Evolutionary conservation across 2,888 invertebrate genomes (phyloP).

Genomic region (Pammene aurita): DNA sequence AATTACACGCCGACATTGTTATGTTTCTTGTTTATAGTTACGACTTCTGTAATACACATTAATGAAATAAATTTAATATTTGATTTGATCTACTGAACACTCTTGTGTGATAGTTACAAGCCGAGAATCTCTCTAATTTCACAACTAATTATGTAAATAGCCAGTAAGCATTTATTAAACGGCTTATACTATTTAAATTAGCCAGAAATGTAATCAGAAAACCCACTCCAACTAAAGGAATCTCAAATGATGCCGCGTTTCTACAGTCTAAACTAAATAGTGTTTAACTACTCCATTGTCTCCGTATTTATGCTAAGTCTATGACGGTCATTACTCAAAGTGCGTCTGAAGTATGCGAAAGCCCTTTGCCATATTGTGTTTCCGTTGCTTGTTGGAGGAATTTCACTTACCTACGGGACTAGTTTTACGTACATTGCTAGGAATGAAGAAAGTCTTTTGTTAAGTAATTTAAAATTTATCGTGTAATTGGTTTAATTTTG

Average conservation of each 20-base stretch:
- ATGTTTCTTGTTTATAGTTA: slow-evolving; percentile 10
- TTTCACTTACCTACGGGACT: slow-evolving; percentile 14
- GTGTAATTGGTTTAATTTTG: no score
- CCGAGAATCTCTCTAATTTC: no score
- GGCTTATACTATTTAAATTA: slow-evolving; percentile 4
- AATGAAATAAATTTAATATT: no score
- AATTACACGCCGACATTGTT: slow-evolving; percentile 13
- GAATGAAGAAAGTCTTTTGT: background rate
- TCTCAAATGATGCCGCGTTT: slow-evolving; percentile 60
- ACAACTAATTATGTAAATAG: background rate
- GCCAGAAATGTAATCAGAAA: slow-evolving; percentile 17
- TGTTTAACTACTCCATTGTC: slow-evolving; percentile 61
- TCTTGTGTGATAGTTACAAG: no score
- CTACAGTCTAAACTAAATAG: slow-evolving; percentile 49
- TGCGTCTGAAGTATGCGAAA: slow-evolving; percentile 43
- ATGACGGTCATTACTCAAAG: slow-evolving; percentile 47
- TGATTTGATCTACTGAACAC: no score
- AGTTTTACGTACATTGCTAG: slow-evolving; percentile 28
- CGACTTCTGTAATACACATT: slow-evolving; percentile 25
- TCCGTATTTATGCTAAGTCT: slow-evolving; percentile 59
- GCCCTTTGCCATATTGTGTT: slow-evolving; percentile 37
- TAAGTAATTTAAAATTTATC: background rate
- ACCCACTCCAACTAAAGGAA: slow-evolving; percentile 50
- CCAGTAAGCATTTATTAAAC: background rate
- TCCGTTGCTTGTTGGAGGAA: slow-evolving; percentile 27